A percentile compares a stretch with the other conserved stretches of the same genome.
phyloP scores from a whole-genome alignment of 2,113 vertebrate genomes.

The Indri indri region DNA sequence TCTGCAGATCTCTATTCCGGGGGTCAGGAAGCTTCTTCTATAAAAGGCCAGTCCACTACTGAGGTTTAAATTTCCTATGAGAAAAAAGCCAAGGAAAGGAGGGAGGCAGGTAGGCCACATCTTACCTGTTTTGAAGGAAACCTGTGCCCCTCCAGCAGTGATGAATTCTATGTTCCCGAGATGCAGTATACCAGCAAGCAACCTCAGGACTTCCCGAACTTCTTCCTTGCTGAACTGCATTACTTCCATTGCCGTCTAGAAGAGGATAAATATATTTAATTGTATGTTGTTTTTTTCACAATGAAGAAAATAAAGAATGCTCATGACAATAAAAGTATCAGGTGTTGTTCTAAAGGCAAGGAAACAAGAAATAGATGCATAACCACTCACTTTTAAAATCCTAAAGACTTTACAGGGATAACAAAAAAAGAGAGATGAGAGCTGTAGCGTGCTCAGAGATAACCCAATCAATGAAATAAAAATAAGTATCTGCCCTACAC shows the following conservation, averaged over 20 bases:
- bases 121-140: slow-evolving; percentile 95
- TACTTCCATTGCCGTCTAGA: slow-evolving; percentile 93
- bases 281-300: background rate
- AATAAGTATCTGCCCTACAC: background rate
- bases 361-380: background rate
- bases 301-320: background rate
- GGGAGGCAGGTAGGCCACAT: background rate
- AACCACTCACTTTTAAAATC: background rate
- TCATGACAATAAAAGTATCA: background rate
- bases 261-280: background rate
- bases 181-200: slow-evolving; percentile 94
- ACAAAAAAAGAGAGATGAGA: background rate
- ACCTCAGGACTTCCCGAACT: slow-evolving; percentile 90
- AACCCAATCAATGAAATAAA: background rate
- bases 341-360: background rate
- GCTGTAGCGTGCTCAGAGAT: background rate
- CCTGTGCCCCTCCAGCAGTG: slow-evolving; percentile 96
- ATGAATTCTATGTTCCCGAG: slow-evolving; percentile 95
- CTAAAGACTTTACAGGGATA: background rate
- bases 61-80: background rate
- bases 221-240: slow-evolving; percentile 95
- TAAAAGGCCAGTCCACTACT: background rate
- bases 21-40: background rate
- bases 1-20: background rate
- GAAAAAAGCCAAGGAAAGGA: background rate